Evolutionary conservation across 2,113 vertebrate genomes (phyloP).

Genomic region (Bos javanicus): DNA sequence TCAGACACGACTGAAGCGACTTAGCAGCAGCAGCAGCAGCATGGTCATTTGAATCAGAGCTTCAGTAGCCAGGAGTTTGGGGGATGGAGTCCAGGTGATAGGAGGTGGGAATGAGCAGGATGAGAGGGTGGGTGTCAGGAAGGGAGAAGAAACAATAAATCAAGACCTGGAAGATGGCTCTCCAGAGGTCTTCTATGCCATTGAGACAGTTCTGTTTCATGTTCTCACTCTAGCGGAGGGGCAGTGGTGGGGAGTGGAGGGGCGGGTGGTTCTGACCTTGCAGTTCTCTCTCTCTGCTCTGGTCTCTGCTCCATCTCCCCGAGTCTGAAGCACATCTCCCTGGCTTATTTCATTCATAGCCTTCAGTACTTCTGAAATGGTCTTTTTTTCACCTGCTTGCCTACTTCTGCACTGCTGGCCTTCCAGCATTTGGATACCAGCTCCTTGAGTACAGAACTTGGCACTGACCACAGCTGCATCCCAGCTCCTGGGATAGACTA

Average conservation of each 20-base stretch:
- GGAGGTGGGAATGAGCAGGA: neutral
- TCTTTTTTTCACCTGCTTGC: neutral
- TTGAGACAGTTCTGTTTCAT: rapidly evolving
- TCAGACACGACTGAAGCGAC: no score
- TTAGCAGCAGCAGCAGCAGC: no score
- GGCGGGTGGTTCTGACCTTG: neutral
- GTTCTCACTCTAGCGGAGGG: rapidly evolving
- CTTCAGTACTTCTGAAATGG: neutral
- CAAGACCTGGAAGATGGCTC: neutral
- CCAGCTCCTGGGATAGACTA: neutral
- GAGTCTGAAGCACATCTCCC: neutral
- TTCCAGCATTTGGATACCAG: neutral
- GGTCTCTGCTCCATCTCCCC: neutral
- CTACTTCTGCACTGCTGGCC: neutral
- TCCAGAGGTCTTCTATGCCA: rapidly evolving
- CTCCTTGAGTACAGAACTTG: neutral
- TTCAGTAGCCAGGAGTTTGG: neutral
- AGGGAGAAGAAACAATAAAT: neutral
- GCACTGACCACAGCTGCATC: neutral
- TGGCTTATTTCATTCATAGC: neutral
- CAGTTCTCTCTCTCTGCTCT: no score
- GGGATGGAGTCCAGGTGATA: neutral
- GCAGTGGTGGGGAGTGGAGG: rapidly evolving
- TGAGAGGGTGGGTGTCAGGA: no score
- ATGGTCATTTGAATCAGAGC: neutral